Conservation (phyloP, 2,113 vertebrate species). For the Syngnathoides biaculeatus region DNA sequence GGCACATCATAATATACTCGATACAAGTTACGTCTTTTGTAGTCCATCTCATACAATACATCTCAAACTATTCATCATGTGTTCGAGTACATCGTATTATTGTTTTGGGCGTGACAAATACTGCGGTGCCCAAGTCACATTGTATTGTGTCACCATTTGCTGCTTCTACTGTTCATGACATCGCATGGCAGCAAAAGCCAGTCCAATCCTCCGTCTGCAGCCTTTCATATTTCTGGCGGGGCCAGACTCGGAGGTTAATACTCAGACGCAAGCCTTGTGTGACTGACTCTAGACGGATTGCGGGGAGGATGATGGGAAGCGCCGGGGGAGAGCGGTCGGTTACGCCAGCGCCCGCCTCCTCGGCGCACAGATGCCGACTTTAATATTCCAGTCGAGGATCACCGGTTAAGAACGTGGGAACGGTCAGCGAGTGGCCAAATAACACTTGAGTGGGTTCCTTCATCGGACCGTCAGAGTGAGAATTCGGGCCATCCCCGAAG, state of each 20-base stretch:
- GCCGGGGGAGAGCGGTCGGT: not conserved
- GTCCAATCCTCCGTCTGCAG: not conserved
- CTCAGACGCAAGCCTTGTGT: not conserved
- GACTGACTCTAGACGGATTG: constrained; percentile 1
- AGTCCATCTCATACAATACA: no score
- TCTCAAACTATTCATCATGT: not conserved
- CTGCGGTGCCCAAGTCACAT: not conserved
- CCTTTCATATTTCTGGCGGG: not conserved
- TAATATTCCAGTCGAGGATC: constrained; percentile 1
- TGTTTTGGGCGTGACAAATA: no score
- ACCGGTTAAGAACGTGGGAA: not conserved
- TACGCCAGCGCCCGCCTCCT: not conserved
- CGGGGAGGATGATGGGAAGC: not conserved
- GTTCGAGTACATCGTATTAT: no score
- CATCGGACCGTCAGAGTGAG: constrained; percentile 22
- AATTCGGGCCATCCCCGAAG: constrained; percentile 51
- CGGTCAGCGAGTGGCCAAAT: not conserved
- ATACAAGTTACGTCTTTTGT: no score
- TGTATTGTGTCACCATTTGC: not conserved
- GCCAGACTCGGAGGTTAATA: not conserved
- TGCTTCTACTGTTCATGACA: not conserved
- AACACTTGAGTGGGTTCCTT: not conserved
- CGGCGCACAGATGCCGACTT: not conserved
- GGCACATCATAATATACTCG: no score
- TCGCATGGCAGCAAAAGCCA: not conserved